Conservation (phyloP, 2,113 vertebrate species). For the Panthera leo region DNA sequence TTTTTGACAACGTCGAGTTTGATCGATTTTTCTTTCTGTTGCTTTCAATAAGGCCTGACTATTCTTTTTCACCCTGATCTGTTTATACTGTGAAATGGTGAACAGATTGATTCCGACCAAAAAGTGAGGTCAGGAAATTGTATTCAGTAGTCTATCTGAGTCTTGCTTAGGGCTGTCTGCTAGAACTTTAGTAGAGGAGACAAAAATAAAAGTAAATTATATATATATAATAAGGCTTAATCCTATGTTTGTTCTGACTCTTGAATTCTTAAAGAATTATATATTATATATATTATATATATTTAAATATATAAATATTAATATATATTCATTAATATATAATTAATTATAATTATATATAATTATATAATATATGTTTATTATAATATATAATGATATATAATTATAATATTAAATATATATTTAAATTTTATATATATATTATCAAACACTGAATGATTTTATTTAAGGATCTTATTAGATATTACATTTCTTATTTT, state of each 20-base stretch:
- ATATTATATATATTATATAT: too few relatives aligned
- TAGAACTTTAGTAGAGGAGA: not conserved
- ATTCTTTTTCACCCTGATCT: not conserved
- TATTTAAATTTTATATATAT: not conserved
- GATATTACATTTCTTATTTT: not conserved
- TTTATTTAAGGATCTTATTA: conserved; percentile 1
- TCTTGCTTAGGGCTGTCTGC: not conserved
- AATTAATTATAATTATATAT: too few relatives aligned
- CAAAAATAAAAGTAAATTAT: not conserved
- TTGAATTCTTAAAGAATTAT: too few relatives aligned
- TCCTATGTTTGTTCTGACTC: too few relatives aligned
- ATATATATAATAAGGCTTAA: too few relatives aligned
- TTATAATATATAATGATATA: too few relatives aligned
- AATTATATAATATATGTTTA: too few relatives aligned
- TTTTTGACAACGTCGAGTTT: not conserved
- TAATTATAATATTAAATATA: not conserved
- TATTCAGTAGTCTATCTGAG: not conserved
- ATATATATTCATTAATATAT: too few relatives aligned
- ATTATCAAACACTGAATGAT: not conserved
- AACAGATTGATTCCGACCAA: conserved; percentile 34
- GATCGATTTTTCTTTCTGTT: not conserved
- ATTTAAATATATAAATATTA: too few relatives aligned
- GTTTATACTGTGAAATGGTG: conserved; percentile 48
- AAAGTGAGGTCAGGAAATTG: not conserved
- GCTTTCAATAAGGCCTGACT: not conserved